phyloP scores from a whole-genome alignment of 2,113 vertebrate genomes.

The Barbus barbus region DNA sequence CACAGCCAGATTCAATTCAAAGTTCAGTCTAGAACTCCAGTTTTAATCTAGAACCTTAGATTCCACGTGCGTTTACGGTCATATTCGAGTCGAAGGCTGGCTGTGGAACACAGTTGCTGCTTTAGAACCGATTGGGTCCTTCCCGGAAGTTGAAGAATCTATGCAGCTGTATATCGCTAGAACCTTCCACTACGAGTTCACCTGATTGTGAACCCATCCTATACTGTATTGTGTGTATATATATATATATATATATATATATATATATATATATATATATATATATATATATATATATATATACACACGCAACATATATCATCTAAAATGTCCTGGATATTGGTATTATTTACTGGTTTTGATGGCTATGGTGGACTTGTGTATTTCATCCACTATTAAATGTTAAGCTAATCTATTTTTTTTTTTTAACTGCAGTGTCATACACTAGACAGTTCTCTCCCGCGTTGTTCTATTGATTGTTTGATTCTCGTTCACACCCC shows the following conservation, averaged over 20 bases:
- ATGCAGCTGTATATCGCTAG: slow-evolving; percentile 65
- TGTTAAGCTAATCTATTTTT: not conserved
- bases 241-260: not conserved
- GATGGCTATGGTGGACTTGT: slow-evolving; percentile 35
- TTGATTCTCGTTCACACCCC: slow-evolving; percentile 46
- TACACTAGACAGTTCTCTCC: not conserved
- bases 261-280: not conserved
- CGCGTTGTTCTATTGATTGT: slow-evolving; percentile 22
- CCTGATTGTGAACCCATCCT: slow-evolving; percentile 4
- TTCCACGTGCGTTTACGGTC: not conserved
- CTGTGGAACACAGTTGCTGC: not conserved
- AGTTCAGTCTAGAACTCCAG: not conserved
- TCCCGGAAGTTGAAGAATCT: slow-evolving; percentile 57
- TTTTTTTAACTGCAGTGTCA: not conserved
- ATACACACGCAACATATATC: not conserved
- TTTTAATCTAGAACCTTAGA: not conserved
- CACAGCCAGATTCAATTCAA: slow-evolving; percentile 13
- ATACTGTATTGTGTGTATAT: slow-evolving; percentile 27
- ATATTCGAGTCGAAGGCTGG: not conserved
- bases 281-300: not conserved
- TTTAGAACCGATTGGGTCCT: slow-evolving; percentile 23
- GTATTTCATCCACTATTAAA: slow-evolving; percentile 17
- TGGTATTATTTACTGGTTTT: slow-evolving; percentile 22
- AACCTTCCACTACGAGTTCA: slow-evolving; percentile 33
- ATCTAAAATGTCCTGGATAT: slow-evolving; percentile 23